Evolutionary conservation across 2,888 invertebrate genomes (phyloP), one percentile per base, ranked within the genome.

Genomic region (Microplitis deprimator): DNA sequence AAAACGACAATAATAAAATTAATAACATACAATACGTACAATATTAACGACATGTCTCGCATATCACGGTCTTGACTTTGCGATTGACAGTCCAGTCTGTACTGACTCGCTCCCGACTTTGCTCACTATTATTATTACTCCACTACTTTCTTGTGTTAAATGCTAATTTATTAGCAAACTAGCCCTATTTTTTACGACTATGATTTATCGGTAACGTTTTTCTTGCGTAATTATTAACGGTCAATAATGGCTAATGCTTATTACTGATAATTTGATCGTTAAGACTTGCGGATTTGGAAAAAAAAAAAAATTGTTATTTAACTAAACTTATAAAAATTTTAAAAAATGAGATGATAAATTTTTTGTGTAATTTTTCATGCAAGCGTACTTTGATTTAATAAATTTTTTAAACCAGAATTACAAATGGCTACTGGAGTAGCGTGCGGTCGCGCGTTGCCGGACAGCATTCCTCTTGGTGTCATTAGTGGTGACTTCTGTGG

Each of bases 401-500:
- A 50, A 50, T 50, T 50, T 50, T 50, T 50, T 50, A 13, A 13
- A 50, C 5, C 50, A 79, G 84, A 84, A 87, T 87, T 87, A 88
- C 88, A 88, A 88, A 88, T 88, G 88, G 87, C 87, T 87, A 86
- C 87, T 83, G 85, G 81, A 83, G 83, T 80, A 62, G 76, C 73
- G 70, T 68, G 73, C 75, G 84, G 83, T 84, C 85, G 84, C 83
- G 84, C 86, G 85, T 83, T 84, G 84, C 86, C 81, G 85, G 85
- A 86, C 87, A 86, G 85, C 88, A 88, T 88, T 88, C 88, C 88
- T 87, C 86, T 87, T 87, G 82, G 86, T 85, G 87, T 88, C 88
- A 88, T 88, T 88, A 88, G 88, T 85, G 85, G 87, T 84, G 84
- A 87, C 84, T 85, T 87, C 86, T 85, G 86, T 83, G 82, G 83